Conservation (phyloP, 53 echinoderm and acorn worm species). For the Paracentrotus lividus region DNA sequence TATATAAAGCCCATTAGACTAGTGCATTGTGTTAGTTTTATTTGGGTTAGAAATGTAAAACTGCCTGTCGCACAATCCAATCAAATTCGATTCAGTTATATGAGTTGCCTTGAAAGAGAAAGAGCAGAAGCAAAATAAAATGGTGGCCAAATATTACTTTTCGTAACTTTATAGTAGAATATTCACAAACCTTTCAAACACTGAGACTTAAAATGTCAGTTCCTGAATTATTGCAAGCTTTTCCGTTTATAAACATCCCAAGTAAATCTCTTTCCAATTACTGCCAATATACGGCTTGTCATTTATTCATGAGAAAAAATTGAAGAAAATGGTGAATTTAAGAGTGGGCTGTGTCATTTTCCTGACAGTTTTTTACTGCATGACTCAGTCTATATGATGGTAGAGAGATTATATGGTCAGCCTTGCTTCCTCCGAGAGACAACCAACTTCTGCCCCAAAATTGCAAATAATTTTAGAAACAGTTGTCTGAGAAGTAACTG, state of each 20-base stretch:
- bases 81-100: background rate
- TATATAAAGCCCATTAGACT: background rate
- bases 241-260: background rate
- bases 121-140: background rate
- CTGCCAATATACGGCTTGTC: constrained; percentile 46
- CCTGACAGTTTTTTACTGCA: constrained; percentile 56
- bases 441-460: constrained; percentile 38
- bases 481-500: constrained; percentile 60
- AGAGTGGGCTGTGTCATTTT: constrained; percentile 53
- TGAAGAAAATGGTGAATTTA: constrained; percentile 27
- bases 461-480: constrained; percentile 47
- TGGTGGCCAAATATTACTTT: background rate
- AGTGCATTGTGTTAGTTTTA: background rate
- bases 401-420: constrained; percentile 43
- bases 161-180: background rate
- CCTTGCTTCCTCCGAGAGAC: background rate
- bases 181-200: background rate
- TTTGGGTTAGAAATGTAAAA: background rate
- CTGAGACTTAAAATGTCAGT: background rate
- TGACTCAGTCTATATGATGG: constrained; percentile 36
- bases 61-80: background rate
- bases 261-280: constrained; percentile 56
- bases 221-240: constrained; percentile 14
- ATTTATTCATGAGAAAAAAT: constrained; percentile 35
- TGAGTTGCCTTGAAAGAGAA: background rate